Conservation (phyloP, 1,140 invertebrate genomes). For the Brachionus angularis region DNA sequence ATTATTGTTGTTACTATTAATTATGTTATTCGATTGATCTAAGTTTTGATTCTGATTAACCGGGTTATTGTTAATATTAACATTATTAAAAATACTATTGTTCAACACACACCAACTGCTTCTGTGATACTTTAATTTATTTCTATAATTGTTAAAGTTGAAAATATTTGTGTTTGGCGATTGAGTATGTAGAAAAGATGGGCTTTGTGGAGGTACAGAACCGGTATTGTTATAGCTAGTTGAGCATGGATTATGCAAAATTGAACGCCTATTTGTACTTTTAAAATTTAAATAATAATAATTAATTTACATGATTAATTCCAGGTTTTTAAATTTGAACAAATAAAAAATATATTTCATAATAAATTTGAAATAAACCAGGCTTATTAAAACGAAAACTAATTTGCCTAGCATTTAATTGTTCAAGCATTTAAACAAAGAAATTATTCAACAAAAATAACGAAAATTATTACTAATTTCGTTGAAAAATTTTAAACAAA, state of each 20-base stretch:
- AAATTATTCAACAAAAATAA: no score
- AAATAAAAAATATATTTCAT: not conserved
- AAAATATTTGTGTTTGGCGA: slow-evolving; percentile 19
- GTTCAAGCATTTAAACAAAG: no score
- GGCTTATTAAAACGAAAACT: no score
- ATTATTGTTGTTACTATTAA: no score
- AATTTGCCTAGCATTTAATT: no score
- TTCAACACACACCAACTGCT: slow-evolving; percentile 33
- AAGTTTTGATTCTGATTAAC: not conserved
- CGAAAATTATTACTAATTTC: no score
- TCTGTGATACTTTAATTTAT: slow-evolving; percentile 22
- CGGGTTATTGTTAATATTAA: not conserved
- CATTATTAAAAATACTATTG: not conserved
- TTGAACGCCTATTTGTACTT: slow-evolving; percentile 21
- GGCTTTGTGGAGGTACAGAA: slow-evolving; percentile 9
- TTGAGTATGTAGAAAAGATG: slow-evolving; percentile 4
- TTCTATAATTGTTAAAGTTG: slow-evolving; percentile 3
- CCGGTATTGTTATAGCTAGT: slow-evolving; percentile 25
- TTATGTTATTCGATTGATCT: no score
- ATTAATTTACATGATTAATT: no score
- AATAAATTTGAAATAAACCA: no score
- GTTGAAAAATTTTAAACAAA: not conserved
- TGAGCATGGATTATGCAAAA: slow-evolving; percentile 23
- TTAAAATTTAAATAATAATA: no score
- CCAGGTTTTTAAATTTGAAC: no score